Conservation (phyloP, 2,797 vertebrate genomes). For the Sandelia bainsii region DNA sequence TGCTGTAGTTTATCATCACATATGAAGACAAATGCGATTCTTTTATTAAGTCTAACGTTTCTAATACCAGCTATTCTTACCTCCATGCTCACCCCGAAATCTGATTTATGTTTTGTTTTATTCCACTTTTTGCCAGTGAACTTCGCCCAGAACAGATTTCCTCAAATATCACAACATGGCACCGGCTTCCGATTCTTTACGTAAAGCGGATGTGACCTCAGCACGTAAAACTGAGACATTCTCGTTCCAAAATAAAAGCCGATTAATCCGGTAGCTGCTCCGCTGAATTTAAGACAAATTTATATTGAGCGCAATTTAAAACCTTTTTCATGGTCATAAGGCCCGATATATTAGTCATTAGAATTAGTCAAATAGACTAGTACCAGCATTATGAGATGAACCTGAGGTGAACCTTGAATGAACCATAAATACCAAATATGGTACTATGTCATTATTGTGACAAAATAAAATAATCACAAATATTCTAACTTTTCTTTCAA, state of each 20-base stretch:
- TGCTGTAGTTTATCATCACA: constrained; percentile 28
- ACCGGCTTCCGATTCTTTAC: constrained; percentile 76
- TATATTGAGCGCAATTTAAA: too few relatives aligned
- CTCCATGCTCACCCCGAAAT: constrained; percentile 82
- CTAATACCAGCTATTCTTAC: constrained; percentile 77
- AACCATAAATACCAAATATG: too few relatives aligned
- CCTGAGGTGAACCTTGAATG: too few relatives aligned
- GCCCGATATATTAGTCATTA: too few relatives aligned
- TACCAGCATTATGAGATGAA: too few relatives aligned
- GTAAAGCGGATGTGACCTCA: constrained; percentile 71
- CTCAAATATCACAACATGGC: constrained; percentile 78
- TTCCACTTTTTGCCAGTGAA: constrained; percentile 74
- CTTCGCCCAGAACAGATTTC: constrained; percentile 80
- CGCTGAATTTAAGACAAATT: too few relatives aligned
- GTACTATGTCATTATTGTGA: background rate
- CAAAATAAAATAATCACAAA: background rate
- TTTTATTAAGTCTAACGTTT: constrained; percentile 45
- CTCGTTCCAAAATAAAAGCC: constrained; percentile 47
- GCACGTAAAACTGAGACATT: background rate
- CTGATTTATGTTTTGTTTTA: constrained; percentile 66
- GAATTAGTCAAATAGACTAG: too few relatives aligned
- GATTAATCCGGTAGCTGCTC: background rate
- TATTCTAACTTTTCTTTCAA: constrained; percentile 60
- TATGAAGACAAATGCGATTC: constrained; percentile 12
- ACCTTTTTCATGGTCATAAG: too few relatives aligned